phyloP scores from a whole-genome alignment of 1,140 invertebrate genomes.

The Cherax destructor region DNA sequence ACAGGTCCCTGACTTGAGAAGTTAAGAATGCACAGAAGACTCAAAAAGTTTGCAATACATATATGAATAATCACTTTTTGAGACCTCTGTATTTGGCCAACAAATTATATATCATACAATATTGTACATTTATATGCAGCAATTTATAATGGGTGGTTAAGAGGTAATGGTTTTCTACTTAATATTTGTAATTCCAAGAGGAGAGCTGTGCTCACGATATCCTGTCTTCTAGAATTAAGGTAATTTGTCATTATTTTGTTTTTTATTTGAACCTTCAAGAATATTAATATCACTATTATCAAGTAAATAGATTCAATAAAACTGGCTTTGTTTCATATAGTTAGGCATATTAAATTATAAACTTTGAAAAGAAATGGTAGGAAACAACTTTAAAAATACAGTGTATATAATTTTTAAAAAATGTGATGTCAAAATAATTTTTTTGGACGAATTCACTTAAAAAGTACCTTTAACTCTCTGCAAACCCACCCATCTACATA shows the following conservation, averaged over 20 bases:
- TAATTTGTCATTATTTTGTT: too few species aligned
- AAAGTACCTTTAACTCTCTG: neutral
- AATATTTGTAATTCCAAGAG: too few species aligned
- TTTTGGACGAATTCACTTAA: too few species aligned
- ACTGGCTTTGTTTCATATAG: neutral
- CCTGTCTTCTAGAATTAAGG: too few species aligned
- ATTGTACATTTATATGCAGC: slow-evolving; percentile 48
- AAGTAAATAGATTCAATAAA: neutral
- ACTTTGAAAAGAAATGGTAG: too few species aligned
- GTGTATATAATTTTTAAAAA: too few species aligned
- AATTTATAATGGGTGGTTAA: neutral
- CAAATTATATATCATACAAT: slow-evolving; percentile 54
- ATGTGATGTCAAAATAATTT: too few species aligned
- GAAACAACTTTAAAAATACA: too few species aligned
- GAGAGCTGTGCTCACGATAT: too few species aligned
- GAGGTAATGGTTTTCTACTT: too few species aligned
- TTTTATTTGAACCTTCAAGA: too few species aligned
- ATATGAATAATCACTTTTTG: slow-evolving; percentile 40
- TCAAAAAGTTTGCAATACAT: slow-evolving; percentile 31
- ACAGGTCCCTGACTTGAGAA: slow-evolving; percentile 55
- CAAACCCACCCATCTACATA: neutral
- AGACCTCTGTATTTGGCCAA: slow-evolving; percentile 60
- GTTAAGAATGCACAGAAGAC: neutral
- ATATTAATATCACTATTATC: neutral
- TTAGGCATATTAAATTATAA: neutral